These are phyloP conservation scores for Torymus aiolomorphi DNA, from an alignment of 2,888 invertebrate species.

Conservation along the genomic window DNA sequence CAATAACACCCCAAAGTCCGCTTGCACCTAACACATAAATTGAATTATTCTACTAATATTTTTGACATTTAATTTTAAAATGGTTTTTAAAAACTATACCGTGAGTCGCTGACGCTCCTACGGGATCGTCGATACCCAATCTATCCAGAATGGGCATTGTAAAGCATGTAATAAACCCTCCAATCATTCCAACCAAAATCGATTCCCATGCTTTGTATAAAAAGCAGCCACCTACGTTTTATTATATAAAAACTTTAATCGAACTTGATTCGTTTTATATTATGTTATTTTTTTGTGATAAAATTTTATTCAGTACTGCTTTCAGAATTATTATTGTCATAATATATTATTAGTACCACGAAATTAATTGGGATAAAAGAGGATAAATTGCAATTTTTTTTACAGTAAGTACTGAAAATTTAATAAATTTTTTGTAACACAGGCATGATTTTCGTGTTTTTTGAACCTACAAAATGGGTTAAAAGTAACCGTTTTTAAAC, in stretches of 20 bases:
- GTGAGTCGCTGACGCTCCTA: constrained; percentile 93
- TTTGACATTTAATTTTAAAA: constrained; percentile 2
- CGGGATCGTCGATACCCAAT: constrained; percentile 91
- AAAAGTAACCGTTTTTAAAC: too few species aligned
- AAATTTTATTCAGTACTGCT: too few species aligned
- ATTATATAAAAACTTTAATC: not conserved
- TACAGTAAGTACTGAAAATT: too few species aligned
- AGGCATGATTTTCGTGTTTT: too few species aligned
- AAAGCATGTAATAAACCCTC: constrained; percentile 84
- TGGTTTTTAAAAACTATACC: constrained; percentile 74
- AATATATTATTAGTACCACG: too few species aligned
- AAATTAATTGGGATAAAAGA: too few species aligned
- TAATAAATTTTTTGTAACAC: too few species aligned
- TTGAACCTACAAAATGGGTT: too few species aligned
- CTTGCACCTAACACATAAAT: constrained; percentile 67
- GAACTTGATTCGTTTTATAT: too few species aligned
- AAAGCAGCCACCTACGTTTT: constrained; percentile 85
- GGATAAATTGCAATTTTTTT: too few species aligned
- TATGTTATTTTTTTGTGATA: too few species aligned
- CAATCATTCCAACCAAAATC: constrained; percentile 87
- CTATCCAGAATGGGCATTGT: constrained; percentile 87
- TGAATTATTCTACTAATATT: constrained; percentile 1
- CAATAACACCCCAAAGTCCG: constrained; percentile 84
- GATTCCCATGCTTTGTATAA: constrained; percentile 92
- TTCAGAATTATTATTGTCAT: too few species aligned